A percentile compares a stretch with the other conserved stretches of the same genome.
These are phyloP conservation scores for Periophthalmodon schlosseri DNA, from an alignment of 2,113 vertebrate genomes.

Conservation along the genomic window DNA sequence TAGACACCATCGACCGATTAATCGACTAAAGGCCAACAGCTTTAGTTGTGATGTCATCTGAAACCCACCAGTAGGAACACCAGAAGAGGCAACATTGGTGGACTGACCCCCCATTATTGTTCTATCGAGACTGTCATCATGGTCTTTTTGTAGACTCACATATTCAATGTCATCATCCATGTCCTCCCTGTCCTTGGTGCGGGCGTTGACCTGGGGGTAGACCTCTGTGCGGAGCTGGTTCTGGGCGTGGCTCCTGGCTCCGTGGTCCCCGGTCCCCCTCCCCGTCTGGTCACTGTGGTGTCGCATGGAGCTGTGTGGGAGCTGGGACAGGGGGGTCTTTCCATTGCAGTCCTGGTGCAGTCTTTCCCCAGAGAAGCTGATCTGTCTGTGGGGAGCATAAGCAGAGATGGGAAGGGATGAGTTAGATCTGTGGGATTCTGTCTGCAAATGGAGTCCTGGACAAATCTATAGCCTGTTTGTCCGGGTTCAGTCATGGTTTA, in stretches of 20 bases:
- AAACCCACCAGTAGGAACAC: no score
- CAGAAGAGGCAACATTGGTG: no score
- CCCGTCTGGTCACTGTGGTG: constrained; percentile 33
- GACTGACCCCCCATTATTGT: no score
- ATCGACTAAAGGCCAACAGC: no score
- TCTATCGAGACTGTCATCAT: no score
- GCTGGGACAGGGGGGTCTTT: constrained; percentile 83
- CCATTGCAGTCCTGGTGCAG: constrained; percentile 92
- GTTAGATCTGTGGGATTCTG: not conserved
- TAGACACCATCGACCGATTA: no score
- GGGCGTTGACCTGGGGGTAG: constrained; percentile 91
- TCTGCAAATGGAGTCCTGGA: no score
- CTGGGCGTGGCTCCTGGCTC: constrained; percentile 35
- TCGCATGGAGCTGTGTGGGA: constrained; percentile 46
- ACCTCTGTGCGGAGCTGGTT: constrained; percentile 82
- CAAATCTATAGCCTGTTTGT: no score
- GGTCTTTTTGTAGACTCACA: constrained; percentile 72
- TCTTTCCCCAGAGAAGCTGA: constrained; percentile 64
- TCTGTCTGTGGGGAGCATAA: constrained; percentile 62
- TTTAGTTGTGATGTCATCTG: no score
- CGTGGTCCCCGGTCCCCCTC: not conserved
- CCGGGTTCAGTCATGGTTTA: no score
- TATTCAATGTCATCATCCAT: constrained; percentile 96
- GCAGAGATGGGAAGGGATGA: not conserved
- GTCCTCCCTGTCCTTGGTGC: constrained; percentile 81